Evolutionary conservation across 1,140 invertebrate genomes (phyloP).

Genomic region (Dinoponera quadriceps): DNA sequence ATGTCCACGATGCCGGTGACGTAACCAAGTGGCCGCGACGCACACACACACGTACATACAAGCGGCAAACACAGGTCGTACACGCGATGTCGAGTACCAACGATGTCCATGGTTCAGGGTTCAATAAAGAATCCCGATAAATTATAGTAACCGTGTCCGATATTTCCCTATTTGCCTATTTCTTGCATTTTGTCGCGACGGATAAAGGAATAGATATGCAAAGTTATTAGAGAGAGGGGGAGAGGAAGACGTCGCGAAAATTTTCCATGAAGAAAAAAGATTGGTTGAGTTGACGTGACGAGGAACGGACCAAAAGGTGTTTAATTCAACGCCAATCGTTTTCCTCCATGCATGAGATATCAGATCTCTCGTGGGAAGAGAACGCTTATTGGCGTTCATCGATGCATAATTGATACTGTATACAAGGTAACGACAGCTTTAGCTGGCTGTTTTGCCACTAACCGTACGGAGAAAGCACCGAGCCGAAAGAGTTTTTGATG

Average conservation of each 20-base stretch:
- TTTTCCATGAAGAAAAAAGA: too few species aligned
- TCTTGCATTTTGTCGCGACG: background rate
- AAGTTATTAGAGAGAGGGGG: background rate
- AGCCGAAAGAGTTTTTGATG: background rate
- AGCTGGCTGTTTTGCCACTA: too few species aligned
- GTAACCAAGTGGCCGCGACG: constrained; percentile 72
- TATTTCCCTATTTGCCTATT: background rate
- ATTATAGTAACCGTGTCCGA: constrained; percentile 22
- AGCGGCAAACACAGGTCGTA: background rate
- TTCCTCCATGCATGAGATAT: too few species aligned
- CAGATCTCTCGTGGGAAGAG: too few species aligned
- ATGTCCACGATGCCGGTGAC: constrained; percentile 77
- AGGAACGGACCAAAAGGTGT: too few species aligned
- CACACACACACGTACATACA: constrained; percentile 18
- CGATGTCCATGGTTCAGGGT: constrained; percentile 75
- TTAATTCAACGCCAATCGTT: too few species aligned
- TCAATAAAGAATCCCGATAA: constrained; percentile 78
- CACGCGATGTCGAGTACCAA: constrained; percentile 28
- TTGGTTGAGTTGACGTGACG: too few species aligned
- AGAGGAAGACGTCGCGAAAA: background rate
- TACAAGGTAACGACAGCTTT: too few species aligned
- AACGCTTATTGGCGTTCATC: too few species aligned
- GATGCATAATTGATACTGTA: too few species aligned
- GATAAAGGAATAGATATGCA: too few species aligned
- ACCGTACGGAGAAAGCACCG: too few species aligned